Conservation (phyloP, 2,797 vertebrate genomes). For the Tolypeutes matacus region DNA sequence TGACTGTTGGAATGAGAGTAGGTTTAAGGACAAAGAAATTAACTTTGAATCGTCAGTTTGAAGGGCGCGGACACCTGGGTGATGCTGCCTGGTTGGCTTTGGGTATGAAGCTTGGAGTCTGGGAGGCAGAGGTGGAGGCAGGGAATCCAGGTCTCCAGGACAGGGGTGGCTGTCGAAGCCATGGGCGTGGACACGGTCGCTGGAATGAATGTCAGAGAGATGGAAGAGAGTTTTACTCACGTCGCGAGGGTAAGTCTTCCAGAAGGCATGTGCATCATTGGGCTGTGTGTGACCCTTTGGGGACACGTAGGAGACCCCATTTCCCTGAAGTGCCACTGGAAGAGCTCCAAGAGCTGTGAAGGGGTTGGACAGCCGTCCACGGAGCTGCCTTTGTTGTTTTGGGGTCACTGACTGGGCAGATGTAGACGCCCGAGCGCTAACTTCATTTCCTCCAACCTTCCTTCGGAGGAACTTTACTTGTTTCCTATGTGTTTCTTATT, state of each 20-base stretch:
- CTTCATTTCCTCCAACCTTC: background rate
- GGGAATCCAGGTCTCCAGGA: background rate
- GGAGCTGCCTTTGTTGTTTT: background rate
- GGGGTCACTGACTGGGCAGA: background rate
- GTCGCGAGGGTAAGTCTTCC: background rate
- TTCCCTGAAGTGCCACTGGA: background rate
- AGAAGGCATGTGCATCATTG: background rate
- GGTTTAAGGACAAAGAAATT: background rate
- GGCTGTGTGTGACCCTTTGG: background rate
- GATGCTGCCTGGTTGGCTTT: background rate
- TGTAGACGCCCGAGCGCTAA: background rate
- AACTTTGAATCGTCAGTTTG: background rate
- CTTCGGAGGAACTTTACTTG: background rate
- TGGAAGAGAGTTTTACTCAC: background rate
- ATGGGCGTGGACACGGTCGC: background rate
- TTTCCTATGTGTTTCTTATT: background rate
- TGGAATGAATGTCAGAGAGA: background rate
- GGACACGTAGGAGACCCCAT: accelerated
- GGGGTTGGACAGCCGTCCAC: background rate
- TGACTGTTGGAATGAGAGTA: background rate
- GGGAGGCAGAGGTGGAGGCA: no score
- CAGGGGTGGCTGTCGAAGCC: background rate
- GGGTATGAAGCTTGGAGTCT: background rate
- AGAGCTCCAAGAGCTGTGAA: background rate
- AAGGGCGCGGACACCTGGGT: background rate